These are phyloP conservation scores for Hyphantria cunea DNA, from an alignment of 1,140 invertebrate species.

Conservation along the genomic window DNA sequence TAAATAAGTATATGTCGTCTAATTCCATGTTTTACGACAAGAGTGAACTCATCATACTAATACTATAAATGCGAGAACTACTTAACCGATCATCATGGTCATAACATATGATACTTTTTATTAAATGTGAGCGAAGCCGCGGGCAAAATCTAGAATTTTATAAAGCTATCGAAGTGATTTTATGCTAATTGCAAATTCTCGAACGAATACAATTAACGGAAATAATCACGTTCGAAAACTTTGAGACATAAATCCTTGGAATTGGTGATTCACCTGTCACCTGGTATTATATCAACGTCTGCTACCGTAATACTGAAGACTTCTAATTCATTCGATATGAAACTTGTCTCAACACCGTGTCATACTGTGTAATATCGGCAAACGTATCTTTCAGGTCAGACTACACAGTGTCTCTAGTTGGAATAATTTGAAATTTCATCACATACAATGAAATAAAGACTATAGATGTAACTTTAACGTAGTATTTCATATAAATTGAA, in stretches of 20 bases:
- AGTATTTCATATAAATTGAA: no score
- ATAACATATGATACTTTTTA: no score
- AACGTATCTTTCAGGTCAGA: neutral
- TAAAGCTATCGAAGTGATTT: neutral
- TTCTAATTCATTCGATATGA: neutral
- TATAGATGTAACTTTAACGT: neutral
- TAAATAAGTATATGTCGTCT: no score
- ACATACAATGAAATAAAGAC: neutral
- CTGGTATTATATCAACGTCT: neutral
- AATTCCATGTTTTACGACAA: no score
- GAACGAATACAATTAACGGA: slow-evolving; percentile 13
- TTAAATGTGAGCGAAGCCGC: no score
- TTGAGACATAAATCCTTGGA: slow-evolving; percentile 13
- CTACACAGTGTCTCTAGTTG: slow-evolving; percentile 4
- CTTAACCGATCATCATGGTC: no score
- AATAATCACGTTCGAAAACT: slow-evolving; percentile 22
- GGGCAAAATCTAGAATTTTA: no score
- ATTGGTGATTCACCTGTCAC: slow-evolving; percentile 27
- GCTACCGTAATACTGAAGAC: neutral
- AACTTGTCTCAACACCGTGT: neutral
- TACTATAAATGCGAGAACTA: no score
- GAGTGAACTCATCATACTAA: no score
- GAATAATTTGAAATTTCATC: neutral
- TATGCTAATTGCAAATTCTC: neutral
- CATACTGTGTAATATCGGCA: neutral